These are phyloP conservation scores for Lasioglossum villosulum DNA, from an alignment of 2,888 invertebrate genomes.

Conservation along the genomic window DNA sequence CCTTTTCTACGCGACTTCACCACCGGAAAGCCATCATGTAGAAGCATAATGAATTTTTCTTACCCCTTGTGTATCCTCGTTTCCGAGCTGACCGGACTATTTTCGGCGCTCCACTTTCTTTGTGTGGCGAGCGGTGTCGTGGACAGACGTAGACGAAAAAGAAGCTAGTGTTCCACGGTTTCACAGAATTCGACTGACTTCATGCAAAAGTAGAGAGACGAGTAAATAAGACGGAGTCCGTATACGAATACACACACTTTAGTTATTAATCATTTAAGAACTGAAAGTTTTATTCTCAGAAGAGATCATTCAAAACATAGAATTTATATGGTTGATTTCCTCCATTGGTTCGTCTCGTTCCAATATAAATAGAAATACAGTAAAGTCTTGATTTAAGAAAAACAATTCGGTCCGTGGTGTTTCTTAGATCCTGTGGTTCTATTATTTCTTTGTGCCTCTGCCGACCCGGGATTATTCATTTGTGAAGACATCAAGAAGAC, in stretches of 20 bases:
- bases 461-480: no score
- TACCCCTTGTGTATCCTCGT: slow-evolving; percentile 47
- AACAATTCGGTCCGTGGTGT: no score
- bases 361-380: background rate
- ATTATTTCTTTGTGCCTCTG: no score
- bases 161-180: background rate
- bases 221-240: background rate
- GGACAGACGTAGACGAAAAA: background rate
- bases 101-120: slow-evolving; percentile 67
- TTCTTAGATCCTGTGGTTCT: no score
- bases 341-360: no score
- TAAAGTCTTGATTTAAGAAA: no score
- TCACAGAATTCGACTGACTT: slow-evolving; percentile 9
- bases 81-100: slow-evolving; percentile 50
- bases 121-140: slow-evolving; percentile 38
- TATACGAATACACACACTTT: no score
- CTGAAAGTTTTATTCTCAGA: no score
- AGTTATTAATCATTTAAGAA: no score
- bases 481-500: no score
- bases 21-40: slow-evolving; percentile 36
- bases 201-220: background rate
- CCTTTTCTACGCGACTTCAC: slow-evolving; percentile 21
- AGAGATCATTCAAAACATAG: no score
- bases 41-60: slow-evolving; percentile 61
- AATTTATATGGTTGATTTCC: background rate